phyloP scores from a whole-genome alignment of 2,113 vertebrate genomes.

The Micromys minutus region DNA sequence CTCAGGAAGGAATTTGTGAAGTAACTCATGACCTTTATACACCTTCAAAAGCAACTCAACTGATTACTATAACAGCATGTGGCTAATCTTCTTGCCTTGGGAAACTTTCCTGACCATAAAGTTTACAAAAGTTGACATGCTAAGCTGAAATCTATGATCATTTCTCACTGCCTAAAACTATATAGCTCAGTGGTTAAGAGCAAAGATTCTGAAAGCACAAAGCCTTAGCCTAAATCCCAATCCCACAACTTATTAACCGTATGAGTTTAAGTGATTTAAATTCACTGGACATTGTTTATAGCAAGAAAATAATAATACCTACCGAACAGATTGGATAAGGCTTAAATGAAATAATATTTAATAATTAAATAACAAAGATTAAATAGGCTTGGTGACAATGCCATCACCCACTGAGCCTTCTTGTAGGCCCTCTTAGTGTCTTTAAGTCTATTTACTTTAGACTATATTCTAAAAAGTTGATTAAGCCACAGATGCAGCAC shows the following conservation, averaged over 20 bases:
- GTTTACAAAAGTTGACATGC: conserved; percentile 32
- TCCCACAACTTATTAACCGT: conserved; percentile 24
- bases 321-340: conserved; percentile 24
- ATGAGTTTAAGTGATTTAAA: background rate
- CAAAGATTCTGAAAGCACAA: conserved; percentile 34
- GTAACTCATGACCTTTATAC: conserved; percentile 36
- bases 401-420: background rate
- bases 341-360: conserved; percentile 43
- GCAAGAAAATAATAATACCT: conserved; percentile 46
- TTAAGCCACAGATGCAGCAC: background rate
- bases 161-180: conserved; percentile 44
- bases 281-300: conserved; percentile 7
- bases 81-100: conserved; percentile 1
- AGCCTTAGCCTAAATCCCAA: conserved; percentile 22
- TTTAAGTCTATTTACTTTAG: background rate
- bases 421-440: background rate
- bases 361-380: conserved; percentile 43
- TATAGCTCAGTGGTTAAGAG: background rate
- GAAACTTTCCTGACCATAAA: conserved; percentile 30
- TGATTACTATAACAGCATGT: conserved; percentile 6
- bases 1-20: conserved; percentile 35
- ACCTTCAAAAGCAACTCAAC: background rate
- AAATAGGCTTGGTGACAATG: background rate
- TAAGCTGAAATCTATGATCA: conserved; percentile 29
- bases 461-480: background rate